Conservation (phyloP, 2,888 invertebrate genomes). For the Sarcophaga rosellei region DNA sequence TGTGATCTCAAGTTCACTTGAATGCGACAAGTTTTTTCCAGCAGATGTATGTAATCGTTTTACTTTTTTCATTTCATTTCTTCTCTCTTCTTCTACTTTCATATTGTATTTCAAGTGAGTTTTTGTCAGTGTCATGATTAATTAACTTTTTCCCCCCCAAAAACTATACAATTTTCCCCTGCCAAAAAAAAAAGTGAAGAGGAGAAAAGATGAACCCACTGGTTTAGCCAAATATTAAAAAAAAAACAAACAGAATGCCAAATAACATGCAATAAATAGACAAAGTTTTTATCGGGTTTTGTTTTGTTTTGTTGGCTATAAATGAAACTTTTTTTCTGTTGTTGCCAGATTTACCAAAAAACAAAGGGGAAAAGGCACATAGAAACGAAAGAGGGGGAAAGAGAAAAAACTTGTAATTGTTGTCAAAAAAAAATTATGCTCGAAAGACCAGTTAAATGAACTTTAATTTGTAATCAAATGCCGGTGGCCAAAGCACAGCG, state of each 20-base stretch:
- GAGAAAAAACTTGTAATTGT: not conserved
- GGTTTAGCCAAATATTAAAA: not conserved
- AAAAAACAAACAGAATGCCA: too few relatives aligned
- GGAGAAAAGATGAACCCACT: not conserved
- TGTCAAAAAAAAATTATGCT: not conserved
- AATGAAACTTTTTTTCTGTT: not conserved
- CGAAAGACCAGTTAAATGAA: not conserved
- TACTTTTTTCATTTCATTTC: not conserved
- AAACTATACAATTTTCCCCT: not conserved
- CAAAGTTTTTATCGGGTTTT: not conserved
- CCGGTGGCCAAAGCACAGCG: not conserved
- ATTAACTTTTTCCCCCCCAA: not conserved
- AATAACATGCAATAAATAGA: not conserved
- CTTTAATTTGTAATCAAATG: constrained; percentile 3
- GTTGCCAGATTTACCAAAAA: too few relatives aligned
- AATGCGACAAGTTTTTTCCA: not conserved
- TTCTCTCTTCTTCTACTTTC: not conserved
- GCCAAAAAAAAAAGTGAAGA: not conserved
- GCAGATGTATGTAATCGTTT: not conserved
- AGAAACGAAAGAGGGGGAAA: not conserved
- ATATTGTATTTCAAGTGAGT: not conserved
- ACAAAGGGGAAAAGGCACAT: not conserved
- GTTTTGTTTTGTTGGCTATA: not conserved
- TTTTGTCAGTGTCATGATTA: not conserved
- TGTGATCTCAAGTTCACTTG: not conserved